Conservation (phyloP, 2,888 invertebrate species). For the Seladonia tumulorum region DNA sequence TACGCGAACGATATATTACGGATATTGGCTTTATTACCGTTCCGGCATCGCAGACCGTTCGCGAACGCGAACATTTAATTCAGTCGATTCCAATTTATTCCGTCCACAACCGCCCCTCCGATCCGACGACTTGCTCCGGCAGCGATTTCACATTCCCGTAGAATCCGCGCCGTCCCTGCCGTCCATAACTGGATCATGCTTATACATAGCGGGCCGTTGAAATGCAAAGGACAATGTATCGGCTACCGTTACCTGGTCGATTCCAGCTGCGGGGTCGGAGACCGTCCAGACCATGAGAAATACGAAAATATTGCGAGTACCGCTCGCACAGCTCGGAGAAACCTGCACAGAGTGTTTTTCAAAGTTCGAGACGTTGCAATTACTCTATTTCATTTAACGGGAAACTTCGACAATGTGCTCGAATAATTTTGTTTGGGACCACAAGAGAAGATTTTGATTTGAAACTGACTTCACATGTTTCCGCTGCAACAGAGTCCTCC, state of each 20-base stretch:
- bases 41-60: neutral
- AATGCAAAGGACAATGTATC: neutral
- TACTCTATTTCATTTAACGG: neutral
- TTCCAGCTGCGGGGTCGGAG: neutral
- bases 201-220: neutral
- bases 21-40: slow-evolving; percentile 6
- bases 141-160: neutral
- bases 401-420: neutral
- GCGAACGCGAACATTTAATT: slow-evolving; percentile 8
- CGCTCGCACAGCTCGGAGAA: neutral
- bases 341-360: neutral
- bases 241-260: neutral
- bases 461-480: neutral
- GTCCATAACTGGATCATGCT: neutral
- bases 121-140: neutral
- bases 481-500: too few relatives aligned
- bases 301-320: neutral
- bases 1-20: slow-evolving; percentile 24
- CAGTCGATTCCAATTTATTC: slow-evolving; percentile 17
- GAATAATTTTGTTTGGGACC: too few relatives aligned
- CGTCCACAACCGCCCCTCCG: neutral
- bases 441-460: too few relatives aligned
- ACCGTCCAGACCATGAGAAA: neutral
- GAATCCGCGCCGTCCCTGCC: neutral
- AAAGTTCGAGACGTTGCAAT: neutral